Conservation (phyloP, 2,888 invertebrate species). For the Leptopterna dolabrata region DNA sequence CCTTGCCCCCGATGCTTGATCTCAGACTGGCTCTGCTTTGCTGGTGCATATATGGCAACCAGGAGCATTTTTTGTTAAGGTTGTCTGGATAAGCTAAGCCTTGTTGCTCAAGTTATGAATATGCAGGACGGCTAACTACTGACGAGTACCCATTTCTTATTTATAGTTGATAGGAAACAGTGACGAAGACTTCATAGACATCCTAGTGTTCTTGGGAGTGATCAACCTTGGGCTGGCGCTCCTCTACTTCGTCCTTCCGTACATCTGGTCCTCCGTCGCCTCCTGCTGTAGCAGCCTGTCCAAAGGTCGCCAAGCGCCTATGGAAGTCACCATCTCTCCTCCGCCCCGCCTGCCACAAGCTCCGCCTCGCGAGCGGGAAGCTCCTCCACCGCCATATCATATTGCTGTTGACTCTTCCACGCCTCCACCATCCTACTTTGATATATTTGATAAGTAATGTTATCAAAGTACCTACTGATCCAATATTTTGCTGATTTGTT, state of each 20-base stretch:
- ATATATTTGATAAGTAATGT: conserved; percentile 40
- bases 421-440: conserved; percentile 75
- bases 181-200: conserved; percentile 29
- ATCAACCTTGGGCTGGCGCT: conserved; percentile 32
- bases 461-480: not conserved
- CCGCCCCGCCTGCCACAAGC: conserved; percentile 24
- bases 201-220: conserved; percentile 48
- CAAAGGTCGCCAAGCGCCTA: conserved; percentile 59
- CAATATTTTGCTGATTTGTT: not conserved
- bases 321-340: conserved; percentile 63
- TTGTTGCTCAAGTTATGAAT: not conserved
- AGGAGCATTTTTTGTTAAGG: too few relatives aligned
- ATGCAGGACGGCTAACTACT: too few relatives aligned
- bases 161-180: conserved; percentile 30
- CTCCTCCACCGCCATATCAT: conserved; percentile 84
- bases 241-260: conserved; percentile 33
- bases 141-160: too few relatives aligned
- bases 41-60: too few relatives aligned
- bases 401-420: conserved; percentile 75
- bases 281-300: conserved; percentile 24
- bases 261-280: not conserved
- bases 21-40: too few relatives aligned
- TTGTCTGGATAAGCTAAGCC: too few relatives aligned
- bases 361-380: conserved; percentile 64
- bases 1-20: too few relatives aligned